Conservation (phyloP, 2,113 vertebrate species). For the Scomber colias region DNA sequence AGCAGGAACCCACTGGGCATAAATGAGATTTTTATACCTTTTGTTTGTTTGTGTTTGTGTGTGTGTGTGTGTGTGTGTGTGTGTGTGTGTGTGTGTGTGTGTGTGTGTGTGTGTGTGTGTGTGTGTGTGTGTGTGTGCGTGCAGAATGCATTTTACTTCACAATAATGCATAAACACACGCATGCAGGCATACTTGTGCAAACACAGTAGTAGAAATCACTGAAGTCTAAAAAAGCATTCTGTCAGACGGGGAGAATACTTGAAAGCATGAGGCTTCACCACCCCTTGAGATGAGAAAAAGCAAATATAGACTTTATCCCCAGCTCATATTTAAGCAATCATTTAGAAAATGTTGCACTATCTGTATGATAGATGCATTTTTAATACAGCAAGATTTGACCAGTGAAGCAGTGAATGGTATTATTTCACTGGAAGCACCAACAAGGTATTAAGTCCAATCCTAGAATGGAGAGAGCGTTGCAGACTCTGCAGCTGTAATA, state of each 20-base stretch:
- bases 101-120: conserved; percentile 14
- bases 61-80: conserved; percentile 7
- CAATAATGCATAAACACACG: background rate
- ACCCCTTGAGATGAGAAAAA: conserved; percentile 25
- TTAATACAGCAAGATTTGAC: background rate
- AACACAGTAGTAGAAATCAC: conserved; percentile 16
- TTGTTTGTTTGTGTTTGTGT: conserved; percentile 10
- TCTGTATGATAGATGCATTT: conserved; percentile 5
- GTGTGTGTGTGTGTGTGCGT: background rate
- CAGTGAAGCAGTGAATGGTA: background rate
- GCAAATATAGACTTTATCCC: conserved; percentile 24
- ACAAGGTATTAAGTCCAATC: conserved; percentile 9
- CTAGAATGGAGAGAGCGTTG: conserved; percentile 3
- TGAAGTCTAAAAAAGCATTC: conserved; percentile 32
- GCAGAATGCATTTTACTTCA: background rate
- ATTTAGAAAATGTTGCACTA: conserved; percentile 10
- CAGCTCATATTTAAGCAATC: conserved; percentile 13
- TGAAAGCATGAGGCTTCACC: conserved; percentile 3
- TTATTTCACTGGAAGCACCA: conserved; percentile 2
- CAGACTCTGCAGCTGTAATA: conserved; percentile 19
- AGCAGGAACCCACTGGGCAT: conserved; percentile 40
- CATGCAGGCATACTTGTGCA: background rate
- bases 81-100: background rate
- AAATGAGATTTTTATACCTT: conserved; percentile 48
- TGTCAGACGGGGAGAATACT: conserved; percentile 28